A percentile compares a stretch with the other conserved stretches of the same genome.
phyloP scores from a whole-genome alignment of 1,140 invertebrate genomes.

The Rhyzopertha dominica region DNA sequence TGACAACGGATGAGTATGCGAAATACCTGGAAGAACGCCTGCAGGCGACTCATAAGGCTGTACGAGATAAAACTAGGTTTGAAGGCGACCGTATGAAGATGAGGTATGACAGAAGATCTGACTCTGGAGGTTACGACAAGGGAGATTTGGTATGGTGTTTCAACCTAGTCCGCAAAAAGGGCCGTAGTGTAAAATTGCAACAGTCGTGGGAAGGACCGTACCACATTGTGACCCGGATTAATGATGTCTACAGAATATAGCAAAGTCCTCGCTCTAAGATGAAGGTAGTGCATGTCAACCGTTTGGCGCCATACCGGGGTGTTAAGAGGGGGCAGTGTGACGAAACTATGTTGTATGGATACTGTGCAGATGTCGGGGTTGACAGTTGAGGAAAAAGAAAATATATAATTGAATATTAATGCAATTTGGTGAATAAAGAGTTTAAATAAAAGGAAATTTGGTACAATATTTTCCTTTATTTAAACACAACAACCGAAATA shows the following conservation, averaged over 20 bases:
- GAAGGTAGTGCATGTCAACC: too few relatives aligned
- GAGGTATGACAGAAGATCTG: not conserved
- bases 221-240: not conserved
- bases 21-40: not conserved
- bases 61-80: not conserved
- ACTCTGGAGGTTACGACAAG: not conserved
- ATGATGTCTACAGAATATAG: slow-evolving; percentile 1
- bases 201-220: slow-evolving; percentile 1
- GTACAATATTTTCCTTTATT: too few relatives aligned
- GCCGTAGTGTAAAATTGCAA: not conserved
- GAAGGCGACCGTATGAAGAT: not conserved
- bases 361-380: too few relatives aligned
- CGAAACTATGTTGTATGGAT: too few relatives aligned
- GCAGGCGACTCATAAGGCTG: not conserved
- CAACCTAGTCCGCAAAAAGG: not conserved
- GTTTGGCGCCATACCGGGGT: too few relatives aligned
- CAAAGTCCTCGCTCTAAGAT: not conserved
- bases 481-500: too few relatives aligned
- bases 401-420: too few relatives aligned
- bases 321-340: too few relatives aligned
- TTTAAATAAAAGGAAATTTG: too few relatives aligned
- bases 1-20: not conserved
- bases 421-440: too few relatives aligned
- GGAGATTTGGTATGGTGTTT: not conserved
- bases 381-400: too few relatives aligned